Evolutionary conservation across 1,140 invertebrate species (phyloP), one percentile per base, ranked within the genome.

Genomic region (Drosophila tropicalis): DNA sequence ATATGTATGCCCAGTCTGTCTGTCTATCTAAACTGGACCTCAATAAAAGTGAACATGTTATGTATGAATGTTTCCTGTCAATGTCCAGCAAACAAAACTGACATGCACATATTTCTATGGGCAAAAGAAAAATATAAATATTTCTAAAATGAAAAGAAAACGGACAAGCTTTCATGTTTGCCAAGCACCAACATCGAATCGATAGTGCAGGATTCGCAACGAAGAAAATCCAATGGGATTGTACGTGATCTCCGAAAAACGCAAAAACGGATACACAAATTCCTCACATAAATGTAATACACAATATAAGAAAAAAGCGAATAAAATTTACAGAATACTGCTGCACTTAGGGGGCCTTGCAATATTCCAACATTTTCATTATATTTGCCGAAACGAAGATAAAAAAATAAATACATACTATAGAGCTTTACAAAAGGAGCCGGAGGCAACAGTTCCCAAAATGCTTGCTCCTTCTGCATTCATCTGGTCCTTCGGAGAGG

Each of bases 41-140:
- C 62, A 61, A 83, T 83, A 76, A 79, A 83, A 76, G 72, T 72
- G 81, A 83, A 70, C 76, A 65, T 63, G 68, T 3, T 51, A 19
- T 22, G 7, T 60, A 47, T 29, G 57, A 63, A 41, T 40, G n/a
- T 39, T 7, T 40, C 39, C 39, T 61, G 63, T 55, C 60, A 61
- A 12, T 29, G 74, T 44, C 36, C 74, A 71, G 74, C 67, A 44
- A 60, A 74, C 60, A 61, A 60, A 32, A 72, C 36, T 72, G 72
- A 63, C 66, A 65, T 76, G 41, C 56, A 63, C 3, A 12, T 70
- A 61, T 70, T 66, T 41, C 4, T 13, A 47, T 29, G 15, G 44
- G 44, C 7, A 47, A 47, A 47, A 47, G 44, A 17, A 47, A 47
- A 39, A 55, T 57, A 39, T 61, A 74, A 67, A 66, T 70, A 74